A percentile compares a stretch with the other conserved stretches of the same genome.
phyloP scores from a whole-genome alignment of 2,888 invertebrate genomes.

The Caenorhabditis zanzibari region DNA sequence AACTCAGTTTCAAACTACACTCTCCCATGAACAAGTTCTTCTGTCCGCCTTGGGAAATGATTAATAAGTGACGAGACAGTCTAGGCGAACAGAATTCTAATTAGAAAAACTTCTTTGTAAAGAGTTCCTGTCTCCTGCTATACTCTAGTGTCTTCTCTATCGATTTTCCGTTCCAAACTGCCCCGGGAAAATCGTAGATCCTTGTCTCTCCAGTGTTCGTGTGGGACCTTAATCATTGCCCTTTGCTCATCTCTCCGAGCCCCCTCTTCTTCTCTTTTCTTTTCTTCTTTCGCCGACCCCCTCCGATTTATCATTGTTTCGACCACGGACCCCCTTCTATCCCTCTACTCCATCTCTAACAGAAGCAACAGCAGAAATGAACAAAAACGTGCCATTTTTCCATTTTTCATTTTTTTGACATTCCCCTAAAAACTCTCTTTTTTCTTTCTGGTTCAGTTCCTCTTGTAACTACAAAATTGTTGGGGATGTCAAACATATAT shows the following conservation, averaged over 20 bases:
- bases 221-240: constrained; percentile 12
- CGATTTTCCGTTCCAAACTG: not conserved
- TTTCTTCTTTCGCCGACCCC: constrained; percentile 20
- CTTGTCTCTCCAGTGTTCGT: constrained; percentile 19
- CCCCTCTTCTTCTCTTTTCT: not conserved
- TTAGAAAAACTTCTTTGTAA: not conserved
- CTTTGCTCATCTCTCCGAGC: constrained; percentile 43
- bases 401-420: constrained; percentile 12
- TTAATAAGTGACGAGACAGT: constrained; percentile 8
- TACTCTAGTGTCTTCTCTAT: not conserved
- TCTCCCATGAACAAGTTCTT: no score
- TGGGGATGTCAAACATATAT: constrained; percentile 15
- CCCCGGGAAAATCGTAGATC: constrained; percentile 4
- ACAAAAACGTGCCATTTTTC: constrained; percentile 20
- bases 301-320: constrained; percentile 47
- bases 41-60: not conserved
- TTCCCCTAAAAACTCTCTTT: not conserved
- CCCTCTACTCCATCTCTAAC: not conserved
- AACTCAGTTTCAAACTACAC: no score
- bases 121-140: not conserved
- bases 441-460: constrained; percentile 1
- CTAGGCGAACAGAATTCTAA: not conserved
- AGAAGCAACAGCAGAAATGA: constrained; percentile 5
- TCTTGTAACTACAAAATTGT: constrained; percentile 26
- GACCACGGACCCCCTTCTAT: constrained; percentile 26